Evolutionary conservation across 2,113 vertebrate species (phyloP).

Genomic region (Hemicordylus capensis): DNA sequence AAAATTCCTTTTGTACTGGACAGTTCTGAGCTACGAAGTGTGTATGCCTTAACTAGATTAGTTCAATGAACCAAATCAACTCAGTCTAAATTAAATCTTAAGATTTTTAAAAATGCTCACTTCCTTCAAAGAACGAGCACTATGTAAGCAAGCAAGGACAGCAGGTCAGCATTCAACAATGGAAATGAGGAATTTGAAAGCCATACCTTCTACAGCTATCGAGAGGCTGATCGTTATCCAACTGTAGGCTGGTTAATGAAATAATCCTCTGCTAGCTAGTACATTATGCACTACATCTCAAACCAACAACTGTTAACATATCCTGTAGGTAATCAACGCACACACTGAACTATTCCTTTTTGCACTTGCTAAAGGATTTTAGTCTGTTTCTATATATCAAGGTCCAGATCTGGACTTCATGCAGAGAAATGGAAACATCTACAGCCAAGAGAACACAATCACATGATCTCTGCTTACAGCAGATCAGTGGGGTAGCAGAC

Average conservation of each 20-base stretch:
- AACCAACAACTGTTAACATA: not conserved
- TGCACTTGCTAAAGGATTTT: conserved; percentile 7
- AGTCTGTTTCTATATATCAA: conserved; percentile 12
- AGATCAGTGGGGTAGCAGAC: not conserved
- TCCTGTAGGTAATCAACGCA: not conserved
- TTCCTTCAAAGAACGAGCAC: not conserved
- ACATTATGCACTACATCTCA: conserved; percentile 23
- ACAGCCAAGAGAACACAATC: conserved; percentile 23
- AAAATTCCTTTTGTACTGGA: not conserved
- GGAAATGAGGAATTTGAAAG: conserved; percentile 3
- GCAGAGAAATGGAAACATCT: conserved; percentile 22
- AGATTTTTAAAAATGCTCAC: not conserved
- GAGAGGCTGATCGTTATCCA: not conserved
- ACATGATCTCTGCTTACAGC: not conserved
- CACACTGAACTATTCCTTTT: not conserved
- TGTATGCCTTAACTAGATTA: not conserved
- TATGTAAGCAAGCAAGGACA: conserved; percentile 18
- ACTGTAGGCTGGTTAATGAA: conserved; percentile 7
- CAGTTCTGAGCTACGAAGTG: not conserved
- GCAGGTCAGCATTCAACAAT: not conserved
- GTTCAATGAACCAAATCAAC: not conserved
- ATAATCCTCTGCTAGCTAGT: conserved; percentile 25
- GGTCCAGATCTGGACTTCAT: conserved; percentile 18
- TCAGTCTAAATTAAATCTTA: not conserved
- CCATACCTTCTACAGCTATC: conserved; percentile 11